Conservation (phyloP, 2,888 invertebrate genomes). For the Alloscopus bannaensis region DNA sequence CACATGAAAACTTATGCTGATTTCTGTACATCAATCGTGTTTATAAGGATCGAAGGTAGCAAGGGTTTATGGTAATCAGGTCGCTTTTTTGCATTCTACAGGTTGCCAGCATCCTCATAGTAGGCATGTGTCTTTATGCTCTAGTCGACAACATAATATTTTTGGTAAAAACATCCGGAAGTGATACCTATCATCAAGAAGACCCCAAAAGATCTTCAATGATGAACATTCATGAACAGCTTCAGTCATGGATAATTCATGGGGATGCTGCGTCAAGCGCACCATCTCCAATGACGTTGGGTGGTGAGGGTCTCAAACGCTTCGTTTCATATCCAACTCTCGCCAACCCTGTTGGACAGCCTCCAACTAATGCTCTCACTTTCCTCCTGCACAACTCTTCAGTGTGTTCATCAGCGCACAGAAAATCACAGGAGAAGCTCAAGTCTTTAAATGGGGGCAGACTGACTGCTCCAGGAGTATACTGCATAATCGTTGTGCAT, state of each 20-base stretch:
- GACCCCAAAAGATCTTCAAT: constrained; percentile 33
- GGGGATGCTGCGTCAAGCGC: constrained; percentile 26
- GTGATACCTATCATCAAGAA: constrained; percentile 19
- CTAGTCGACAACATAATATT: constrained; percentile 72
- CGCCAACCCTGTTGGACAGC: too few relatives aligned
- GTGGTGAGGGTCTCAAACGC: not conserved
- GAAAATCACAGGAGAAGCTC: constrained; percentile 17
- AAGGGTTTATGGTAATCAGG: too few relatives aligned
- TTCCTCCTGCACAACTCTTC: constrained; percentile 69
- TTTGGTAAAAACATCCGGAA: constrained; percentile 54
- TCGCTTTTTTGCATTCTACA: constrained; percentile 39
- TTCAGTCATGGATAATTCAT: constrained; percentile 69
- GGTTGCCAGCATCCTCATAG: constrained; percentile 68
- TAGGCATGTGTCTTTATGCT: constrained; percentile 68
- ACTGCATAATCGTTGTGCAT: constrained; percentile 74
- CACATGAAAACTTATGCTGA: too few relatives aligned
- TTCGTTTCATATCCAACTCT: too few relatives aligned
- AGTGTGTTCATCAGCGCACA: constrained; percentile 61
- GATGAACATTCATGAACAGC: constrained; percentile 65
- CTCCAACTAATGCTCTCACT: constrained; percentile 68
- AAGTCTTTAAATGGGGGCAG: constrained; percentile 7
- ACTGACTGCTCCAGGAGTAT: constrained; percentile 45
- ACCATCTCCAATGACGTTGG: not conserved
- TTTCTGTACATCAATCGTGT: too few relatives aligned
- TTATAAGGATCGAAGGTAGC: too few relatives aligned